Conservation (phyloP, 2,888 invertebrate genomes). For the Drosophila ustulata region DNA sequence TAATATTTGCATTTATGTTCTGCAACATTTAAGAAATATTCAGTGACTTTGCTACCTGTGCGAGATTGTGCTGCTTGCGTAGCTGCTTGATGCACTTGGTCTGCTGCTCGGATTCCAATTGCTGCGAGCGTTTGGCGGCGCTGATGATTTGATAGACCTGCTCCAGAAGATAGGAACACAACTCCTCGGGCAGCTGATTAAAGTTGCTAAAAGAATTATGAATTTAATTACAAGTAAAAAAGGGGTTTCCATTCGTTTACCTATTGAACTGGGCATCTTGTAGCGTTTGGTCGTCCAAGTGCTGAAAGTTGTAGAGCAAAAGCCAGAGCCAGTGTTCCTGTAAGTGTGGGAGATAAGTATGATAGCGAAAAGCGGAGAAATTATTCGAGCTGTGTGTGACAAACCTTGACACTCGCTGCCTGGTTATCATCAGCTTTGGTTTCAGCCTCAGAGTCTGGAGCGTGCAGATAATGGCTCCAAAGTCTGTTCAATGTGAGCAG, state of each 20-base stretch:
- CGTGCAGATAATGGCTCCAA: slow-evolving; percentile 79
- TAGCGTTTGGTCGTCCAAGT: slow-evolving; percentile 63
- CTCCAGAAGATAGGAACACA: slow-evolving; percentile 83
- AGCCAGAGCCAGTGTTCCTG: slow-evolving; percentile 82
- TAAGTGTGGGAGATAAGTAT: slow-evolving; percentile 14
- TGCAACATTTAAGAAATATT: no score
- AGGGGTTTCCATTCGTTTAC: slow-evolving; percentile 37
- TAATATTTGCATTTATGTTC: no score
- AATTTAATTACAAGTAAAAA: neutral
- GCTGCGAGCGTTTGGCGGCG: slow-evolving; percentile 76
- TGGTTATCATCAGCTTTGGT: slow-evolving; percentile 44
- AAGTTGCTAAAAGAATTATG: slow-evolving; percentile 70
- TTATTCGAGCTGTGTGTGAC: slow-evolving; percentile 46
- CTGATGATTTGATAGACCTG: slow-evolving; percentile 84
- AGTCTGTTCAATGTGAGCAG: slow-evolving; percentile 77
- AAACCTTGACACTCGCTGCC: slow-evolving; percentile 76
- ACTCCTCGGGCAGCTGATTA: slow-evolving; percentile 82
- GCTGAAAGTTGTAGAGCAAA: slow-evolving; percentile 82
- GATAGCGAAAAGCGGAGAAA: slow-evolving; percentile 4
- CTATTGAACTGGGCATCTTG: slow-evolving; percentile 70
- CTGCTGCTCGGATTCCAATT: slow-evolving; percentile 54
- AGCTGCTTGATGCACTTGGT: slow-evolving; percentile 66
- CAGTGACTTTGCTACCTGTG: slow-evolving; percentile 74
- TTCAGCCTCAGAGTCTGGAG: slow-evolving; percentile 57
- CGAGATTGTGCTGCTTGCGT: slow-evolving; percentile 80